A percentile compares a stretch with the other conserved stretches of the same genome.
Evolutionary conservation across 2,888 invertebrate genomes (phyloP).

Genomic region (Heliconius hortense): DNA sequence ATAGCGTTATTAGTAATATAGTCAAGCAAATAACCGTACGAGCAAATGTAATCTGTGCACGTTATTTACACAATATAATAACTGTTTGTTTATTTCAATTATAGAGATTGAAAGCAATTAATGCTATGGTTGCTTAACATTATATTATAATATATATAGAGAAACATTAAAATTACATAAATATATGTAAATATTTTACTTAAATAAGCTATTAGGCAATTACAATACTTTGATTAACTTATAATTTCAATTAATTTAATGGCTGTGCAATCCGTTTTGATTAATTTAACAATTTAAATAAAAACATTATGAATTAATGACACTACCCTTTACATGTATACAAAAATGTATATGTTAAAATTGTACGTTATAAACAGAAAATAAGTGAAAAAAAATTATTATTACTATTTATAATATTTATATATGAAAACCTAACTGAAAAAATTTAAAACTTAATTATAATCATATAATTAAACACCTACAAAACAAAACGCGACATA

Average conservation of each 20-base stretch:
- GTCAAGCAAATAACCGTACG: slow-evolving; percentile 10
- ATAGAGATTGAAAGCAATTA: slow-evolving; percentile 25
- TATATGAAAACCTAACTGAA: background rate
- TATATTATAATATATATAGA: background rate
- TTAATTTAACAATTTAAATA: background rate
- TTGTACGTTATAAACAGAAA: background rate
- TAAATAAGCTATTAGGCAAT: background rate
- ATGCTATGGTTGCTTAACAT: slow-evolving; percentile 1
- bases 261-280: background rate
- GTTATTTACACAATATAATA: slow-evolving; percentile 28
- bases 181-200: background rate
- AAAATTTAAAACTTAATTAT: background rate
- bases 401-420: background rate
- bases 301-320: background rate
- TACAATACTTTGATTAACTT: background rate
- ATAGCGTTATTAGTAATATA: slow-evolving; percentile 1
- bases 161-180: background rate
- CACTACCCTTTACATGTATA: background rate
- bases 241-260: background rate
- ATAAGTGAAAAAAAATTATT: background rate
- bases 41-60: slow-evolving; percentile 20
- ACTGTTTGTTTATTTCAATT: slow-evolving; percentile 25
- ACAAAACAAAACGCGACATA: background rate
- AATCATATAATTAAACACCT: background rate
- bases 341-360: no score